These are phyloP conservation scores for Acleris cristana DNA, from an alignment of 2,888 invertebrate genomes.

Conservation along the genomic window DNA sequence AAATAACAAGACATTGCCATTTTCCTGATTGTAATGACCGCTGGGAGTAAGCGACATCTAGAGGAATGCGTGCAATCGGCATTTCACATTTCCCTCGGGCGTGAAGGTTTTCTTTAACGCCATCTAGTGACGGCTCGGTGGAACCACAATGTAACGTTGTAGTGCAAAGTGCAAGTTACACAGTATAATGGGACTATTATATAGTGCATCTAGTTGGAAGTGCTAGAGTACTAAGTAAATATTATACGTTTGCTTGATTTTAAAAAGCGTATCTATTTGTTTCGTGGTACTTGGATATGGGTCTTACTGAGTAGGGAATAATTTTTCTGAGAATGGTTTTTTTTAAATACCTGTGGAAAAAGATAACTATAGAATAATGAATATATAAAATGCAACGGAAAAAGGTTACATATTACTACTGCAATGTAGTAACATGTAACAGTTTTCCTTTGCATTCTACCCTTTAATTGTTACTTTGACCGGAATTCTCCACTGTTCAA, in stretches of 20 bases:
- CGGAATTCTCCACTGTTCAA: too few species aligned
- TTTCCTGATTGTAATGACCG: conserved; percentile 29
- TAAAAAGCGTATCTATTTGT: background rate
- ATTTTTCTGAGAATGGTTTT: too few species aligned
- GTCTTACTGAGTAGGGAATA: too few species aligned
- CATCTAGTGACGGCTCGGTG: conserved; percentile 28
- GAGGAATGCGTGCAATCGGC: conserved; percentile 6
- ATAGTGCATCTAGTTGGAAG: conserved; percentile 28
- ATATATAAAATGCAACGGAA: too few species aligned
- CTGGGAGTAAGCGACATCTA: conserved; percentile 31
- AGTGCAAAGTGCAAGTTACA: conserved; percentile 32
- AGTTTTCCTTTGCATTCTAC: too few species aligned
- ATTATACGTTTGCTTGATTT: conserved; percentile 19
- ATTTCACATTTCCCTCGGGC: conserved; percentile 23
- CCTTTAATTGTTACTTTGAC: too few species aligned
- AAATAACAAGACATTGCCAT: conserved; percentile 29
- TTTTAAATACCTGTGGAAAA: too few species aligned
- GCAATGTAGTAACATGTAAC: too few species aligned
- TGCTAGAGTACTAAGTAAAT: background rate
- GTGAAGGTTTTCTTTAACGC: conserved; percentile 26
- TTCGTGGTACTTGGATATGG: too few species aligned
- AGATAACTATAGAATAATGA: too few species aligned
- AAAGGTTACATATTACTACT: too few species aligned
- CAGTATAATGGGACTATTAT: conserved; percentile 9
- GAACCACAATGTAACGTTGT: conserved; percentile 25